Evolutionary conservation across 2,797 vertebrate species (phyloP).

Genomic region (Melanogrammus aeglefinus): DNA sequence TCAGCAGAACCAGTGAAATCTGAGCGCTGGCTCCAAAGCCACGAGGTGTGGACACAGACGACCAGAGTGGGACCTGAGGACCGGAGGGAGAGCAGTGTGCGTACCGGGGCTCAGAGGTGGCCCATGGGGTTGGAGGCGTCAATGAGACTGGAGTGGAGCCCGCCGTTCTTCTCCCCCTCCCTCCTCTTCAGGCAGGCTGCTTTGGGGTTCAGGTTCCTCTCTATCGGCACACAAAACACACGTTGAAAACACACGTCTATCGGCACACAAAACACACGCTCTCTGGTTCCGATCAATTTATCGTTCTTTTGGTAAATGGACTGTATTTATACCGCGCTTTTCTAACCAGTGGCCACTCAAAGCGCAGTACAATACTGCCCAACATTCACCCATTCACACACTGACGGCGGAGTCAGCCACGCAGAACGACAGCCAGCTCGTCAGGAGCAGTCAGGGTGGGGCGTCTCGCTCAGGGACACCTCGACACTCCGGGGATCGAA

Average conservation of each 20-base stretch:
- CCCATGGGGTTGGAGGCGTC: slow-evolving; percentile 98
- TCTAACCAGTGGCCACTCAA: too few species aligned
- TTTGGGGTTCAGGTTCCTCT: slow-evolving; percentile 98
- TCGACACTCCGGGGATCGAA: too few species aligned
- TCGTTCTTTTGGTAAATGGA: neutral
- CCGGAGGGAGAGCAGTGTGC: neutral
- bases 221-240: slow-evolving; percentile 63
- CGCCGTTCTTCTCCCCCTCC: slow-evolving; percentile 95
- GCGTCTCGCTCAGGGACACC: too few species aligned
- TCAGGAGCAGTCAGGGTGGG: too few species aligned
- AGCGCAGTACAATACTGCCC: too few species aligned
- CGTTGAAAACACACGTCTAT: slow-evolving; percentile 78
- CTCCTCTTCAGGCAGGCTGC: slow-evolving; percentile 99
- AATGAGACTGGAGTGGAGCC: slow-evolving; percentile 86
- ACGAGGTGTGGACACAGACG: neutral
- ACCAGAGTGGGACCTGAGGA: neutral
- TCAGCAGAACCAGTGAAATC: neutral
- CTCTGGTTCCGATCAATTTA: too few species aligned
- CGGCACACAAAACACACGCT: slow-evolving; percentile 26
- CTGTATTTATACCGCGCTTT: too few species aligned
- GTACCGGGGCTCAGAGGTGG: slow-evolving; percentile 88
- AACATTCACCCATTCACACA: too few species aligned
- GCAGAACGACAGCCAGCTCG: too few species aligned
- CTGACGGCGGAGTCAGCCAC: too few species aligned
- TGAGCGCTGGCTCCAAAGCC: neutral